These are phyloP conservation scores for Varroa destructor DNA, from an alignment of 1,140 invertebrate species.

Conservation along the genomic window DNA sequence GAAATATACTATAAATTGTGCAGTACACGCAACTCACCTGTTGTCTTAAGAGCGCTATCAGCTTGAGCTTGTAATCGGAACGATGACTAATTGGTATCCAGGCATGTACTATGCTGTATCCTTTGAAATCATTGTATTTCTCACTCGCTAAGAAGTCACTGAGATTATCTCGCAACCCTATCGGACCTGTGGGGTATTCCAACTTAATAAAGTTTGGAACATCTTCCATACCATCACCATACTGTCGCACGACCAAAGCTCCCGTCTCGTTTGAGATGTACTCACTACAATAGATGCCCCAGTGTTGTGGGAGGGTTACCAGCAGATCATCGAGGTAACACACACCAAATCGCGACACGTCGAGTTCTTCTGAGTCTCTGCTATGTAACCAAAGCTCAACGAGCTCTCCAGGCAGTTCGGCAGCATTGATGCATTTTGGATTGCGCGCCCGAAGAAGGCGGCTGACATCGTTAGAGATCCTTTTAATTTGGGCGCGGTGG, in stretches of 20 bases:
- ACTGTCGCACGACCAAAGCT: not conserved
- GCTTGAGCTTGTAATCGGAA: too few relatives aligned
- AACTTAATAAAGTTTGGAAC: not conserved
- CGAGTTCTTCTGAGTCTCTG: constrained; percentile 1
- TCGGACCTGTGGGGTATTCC: too few relatives aligned
- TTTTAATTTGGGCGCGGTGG: constrained; percentile 21
- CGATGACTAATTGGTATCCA: too few relatives aligned
- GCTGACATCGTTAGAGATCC: constrained; percentile 5
- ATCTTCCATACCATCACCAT: constrained; percentile 2
- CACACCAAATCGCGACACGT: constrained; percentile 6
- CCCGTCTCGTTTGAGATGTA: constrained; percentile 11
- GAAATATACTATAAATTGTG: too few relatives aligned
- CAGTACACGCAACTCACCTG: too few relatives aligned
- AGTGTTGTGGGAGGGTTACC: constrained; percentile 1
- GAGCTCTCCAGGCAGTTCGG: not conserved
- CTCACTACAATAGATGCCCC: constrained; percentile 2
- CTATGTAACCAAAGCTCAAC: not conserved
- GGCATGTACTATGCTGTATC: too few relatives aligned
- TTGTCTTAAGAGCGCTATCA: too few relatives aligned
- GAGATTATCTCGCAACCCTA: too few relatives aligned
- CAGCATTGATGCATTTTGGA: not conserved
- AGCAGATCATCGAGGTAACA: constrained; percentile 10
- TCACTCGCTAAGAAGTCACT: too few relatives aligned
- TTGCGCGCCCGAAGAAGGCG: not conserved
- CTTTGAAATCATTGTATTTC: not conserved